Conservation (phyloP, 2,113 vertebrate genomes). For the Heloderma charlesbogerti region DNA sequence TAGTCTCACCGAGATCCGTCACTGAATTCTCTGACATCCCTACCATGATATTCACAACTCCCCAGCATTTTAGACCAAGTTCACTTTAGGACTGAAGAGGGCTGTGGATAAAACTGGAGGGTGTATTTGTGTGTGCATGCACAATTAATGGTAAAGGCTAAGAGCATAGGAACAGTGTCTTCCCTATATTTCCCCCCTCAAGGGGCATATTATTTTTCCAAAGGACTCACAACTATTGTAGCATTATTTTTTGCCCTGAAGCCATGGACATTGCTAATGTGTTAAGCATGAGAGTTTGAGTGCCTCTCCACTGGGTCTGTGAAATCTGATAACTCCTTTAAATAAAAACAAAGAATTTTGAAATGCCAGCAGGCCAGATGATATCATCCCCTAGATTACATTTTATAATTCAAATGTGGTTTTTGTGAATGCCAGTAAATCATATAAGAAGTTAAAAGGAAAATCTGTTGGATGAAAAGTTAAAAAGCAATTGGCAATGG, state of each 20-base stretch:
- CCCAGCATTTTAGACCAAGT: background rate
- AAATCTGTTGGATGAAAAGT: background rate
- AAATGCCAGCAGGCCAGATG: background rate
- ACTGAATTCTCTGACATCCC: too few relatives aligned
- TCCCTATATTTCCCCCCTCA: background rate
- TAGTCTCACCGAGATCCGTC: too few relatives aligned
- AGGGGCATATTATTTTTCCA: background rate
- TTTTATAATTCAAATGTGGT: background rate
- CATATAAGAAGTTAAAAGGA: background rate
- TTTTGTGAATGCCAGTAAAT: slow-evolving; percentile 15
- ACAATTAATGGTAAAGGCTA: background rate
- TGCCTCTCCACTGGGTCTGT: background rate
- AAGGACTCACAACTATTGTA: background rate
- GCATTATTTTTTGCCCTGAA: too few relatives aligned
- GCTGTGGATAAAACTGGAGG: background rate
- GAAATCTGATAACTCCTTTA: background rate
- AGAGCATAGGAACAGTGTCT: background rate
- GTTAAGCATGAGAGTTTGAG: background rate
- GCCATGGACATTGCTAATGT: background rate
- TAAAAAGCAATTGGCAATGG: slow-evolving; percentile 14
- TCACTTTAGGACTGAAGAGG: background rate
- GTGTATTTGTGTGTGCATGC: background rate
- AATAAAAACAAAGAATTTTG: background rate
- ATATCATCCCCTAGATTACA: background rate
- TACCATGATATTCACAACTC: background rate